phyloP scores from a whole-genome alignment of 1,140 invertebrate genomes.

The Anastrepha ludens region DNA sequence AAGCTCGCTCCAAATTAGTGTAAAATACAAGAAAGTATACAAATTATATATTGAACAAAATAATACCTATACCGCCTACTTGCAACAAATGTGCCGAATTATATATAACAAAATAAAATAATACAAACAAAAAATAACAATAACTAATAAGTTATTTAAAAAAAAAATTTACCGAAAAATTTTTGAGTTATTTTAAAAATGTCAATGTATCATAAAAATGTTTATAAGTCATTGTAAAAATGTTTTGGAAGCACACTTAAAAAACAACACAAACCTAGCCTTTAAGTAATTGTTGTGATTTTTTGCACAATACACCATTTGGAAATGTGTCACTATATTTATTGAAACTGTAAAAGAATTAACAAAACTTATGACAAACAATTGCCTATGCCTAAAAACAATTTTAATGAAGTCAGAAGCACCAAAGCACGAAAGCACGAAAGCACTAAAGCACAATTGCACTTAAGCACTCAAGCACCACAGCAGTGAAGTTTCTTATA shows the following conservation, averaged over 20 bases:
- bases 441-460: conserved; percentile 40
- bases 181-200: not conserved
- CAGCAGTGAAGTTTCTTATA: conserved; percentile 47
- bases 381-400: conserved; percentile 16
- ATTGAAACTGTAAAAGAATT: not conserved
- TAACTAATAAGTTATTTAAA: not conserved
- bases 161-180: not conserved
- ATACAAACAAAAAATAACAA: not conserved
- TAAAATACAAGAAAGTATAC: too few relatives aligned
- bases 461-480: conserved; percentile 18
- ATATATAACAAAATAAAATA: not conserved
- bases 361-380: conserved; percentile 42
- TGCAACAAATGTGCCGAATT: conserved; percentile 48
- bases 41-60: not conserved
- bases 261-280: conserved; percentile 7
- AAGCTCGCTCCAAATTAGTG: too few relatives aligned
- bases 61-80: conserved; percentile 35
- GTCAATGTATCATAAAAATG: not conserved
- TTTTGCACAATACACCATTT: conserved; percentile 42
- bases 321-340: conserved; percentile 10
- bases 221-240: not conserved
- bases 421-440: not conserved
- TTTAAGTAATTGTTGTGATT: conserved; percentile 47
- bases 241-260: conserved; percentile 10
- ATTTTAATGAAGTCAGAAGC: not conserved